Percentiles rank a stretch among this genome's conserved stretches.
These are phyloP conservation scores for Drosophila suboccidentalis DNA, from an alignment of 2,888 invertebrate species.

Conservation along the genomic window DNA sequence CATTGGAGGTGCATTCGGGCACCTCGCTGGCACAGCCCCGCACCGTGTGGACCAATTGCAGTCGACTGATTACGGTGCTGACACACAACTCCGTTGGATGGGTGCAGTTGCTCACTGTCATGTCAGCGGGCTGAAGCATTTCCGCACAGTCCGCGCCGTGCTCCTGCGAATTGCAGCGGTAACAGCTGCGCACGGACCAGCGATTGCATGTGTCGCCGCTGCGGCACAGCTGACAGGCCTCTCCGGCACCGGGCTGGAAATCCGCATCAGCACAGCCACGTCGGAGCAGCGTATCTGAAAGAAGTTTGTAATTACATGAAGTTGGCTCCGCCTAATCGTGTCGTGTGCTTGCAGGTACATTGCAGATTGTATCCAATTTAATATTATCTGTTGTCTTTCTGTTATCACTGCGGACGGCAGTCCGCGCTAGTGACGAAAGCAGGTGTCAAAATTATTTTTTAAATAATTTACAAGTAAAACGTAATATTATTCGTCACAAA, in stretches of 20 bases:
- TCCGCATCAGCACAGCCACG: constrained; percentile 74
- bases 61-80: constrained; percentile 70
- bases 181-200: constrained; percentile 76
- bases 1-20: constrained; percentile 75
- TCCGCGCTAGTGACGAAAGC: too few species aligned
- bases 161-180: constrained; percentile 77
- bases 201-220: constrained; percentile 75
- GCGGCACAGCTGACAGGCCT: constrained; percentile 76
- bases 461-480: too few species aligned
- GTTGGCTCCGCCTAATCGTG: neutral
- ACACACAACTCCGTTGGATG: constrained; percentile 75
- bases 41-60: constrained; percentile 72
- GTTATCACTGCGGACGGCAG: too few species aligned
- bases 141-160: constrained; percentile 67
- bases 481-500: too few species aligned
- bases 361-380: neutral
- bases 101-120: constrained; percentile 67
- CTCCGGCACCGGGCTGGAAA: constrained; percentile 38
- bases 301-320: neutral
- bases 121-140: constrained; percentile 52
- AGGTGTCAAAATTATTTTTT: too few species aligned
- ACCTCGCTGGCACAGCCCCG: constrained; percentile 76
- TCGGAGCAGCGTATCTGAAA: constrained; percentile 67
- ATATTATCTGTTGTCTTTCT: neutral
- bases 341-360: neutral